These are phyloP conservation scores for Melitaea cinxia DNA, from an alignment of 1,140 invertebrate species.

Conservation along the genomic window DNA sequence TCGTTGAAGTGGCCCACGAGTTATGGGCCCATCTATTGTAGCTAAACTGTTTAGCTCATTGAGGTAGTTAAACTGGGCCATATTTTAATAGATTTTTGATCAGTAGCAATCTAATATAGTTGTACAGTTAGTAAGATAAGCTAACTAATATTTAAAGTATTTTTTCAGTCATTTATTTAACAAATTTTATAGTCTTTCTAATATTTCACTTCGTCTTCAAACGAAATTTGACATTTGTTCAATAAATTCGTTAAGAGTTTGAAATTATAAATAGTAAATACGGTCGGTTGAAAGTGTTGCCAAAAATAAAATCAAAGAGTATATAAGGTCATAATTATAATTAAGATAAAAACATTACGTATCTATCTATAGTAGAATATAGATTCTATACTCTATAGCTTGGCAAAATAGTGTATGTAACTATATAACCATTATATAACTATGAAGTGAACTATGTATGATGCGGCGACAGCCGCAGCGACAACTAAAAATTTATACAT, in stretches of 20 bases:
- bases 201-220: conserved; percentile 4
- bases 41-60: conserved; percentile 90
- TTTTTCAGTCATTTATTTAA: conserved; percentile 15
- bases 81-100: conserved; percentile 53
- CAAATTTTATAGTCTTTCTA: background rate
- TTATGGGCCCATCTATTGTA: conserved; percentile 88
- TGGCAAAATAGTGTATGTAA: no score
- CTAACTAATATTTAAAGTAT: conserved; percentile 7
- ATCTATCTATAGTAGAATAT: no score
- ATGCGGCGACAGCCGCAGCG: no score
- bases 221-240: conserved; percentile 36
- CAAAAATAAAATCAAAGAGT: background rate
- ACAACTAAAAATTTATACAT: no score
- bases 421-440: no score
- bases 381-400: no score
- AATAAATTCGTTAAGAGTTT: conserved; percentile 31
- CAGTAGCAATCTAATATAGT: background rate
- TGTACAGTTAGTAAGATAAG: conserved; percentile 2
- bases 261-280: background rate
- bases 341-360: no score
- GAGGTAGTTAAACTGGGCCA: conserved; percentile 90
- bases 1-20: conserved; percentile 88
- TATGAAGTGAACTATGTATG: no score
- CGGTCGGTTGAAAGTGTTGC: background rate
- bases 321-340: no score